Conservation (phyloP, 1,140 invertebrate species). For the Anoplolepis gracilipes region DNA sequence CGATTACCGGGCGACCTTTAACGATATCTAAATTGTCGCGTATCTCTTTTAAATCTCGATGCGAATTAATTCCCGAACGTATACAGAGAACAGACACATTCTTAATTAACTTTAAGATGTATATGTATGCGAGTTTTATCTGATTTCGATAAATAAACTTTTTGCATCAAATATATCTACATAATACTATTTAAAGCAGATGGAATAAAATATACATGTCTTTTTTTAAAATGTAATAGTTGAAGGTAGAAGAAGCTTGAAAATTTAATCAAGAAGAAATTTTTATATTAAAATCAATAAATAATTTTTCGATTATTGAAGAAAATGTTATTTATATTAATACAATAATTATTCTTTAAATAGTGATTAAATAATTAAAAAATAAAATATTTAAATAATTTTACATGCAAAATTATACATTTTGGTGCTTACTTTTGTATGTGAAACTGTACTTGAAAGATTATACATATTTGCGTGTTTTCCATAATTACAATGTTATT, state of each 20-base stretch:
- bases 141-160: slow-evolving; percentile 35
- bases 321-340: background rate
- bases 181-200: background rate
- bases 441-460: too few species aligned
- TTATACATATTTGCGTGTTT: too few species aligned
- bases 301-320: slow-evolving; percentile 6
- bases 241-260: background rate
- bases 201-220: background rate
- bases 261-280: background rate
- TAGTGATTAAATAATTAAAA: background rate
- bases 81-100: background rate
- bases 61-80: slow-evolving; percentile 18
- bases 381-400: too few species aligned
- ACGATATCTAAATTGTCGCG: slow-evolving; percentile 14
- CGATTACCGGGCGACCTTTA: slow-evolving; percentile 31
- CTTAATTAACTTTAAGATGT: slow-evolving; percentile 39
- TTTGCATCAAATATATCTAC: too few species aligned
- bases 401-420: too few species aligned
- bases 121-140: background rate
- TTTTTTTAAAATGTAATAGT: background rate
- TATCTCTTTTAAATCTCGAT: background rate
- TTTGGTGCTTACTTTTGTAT: too few species aligned
- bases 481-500: too few species aligned
- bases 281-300: background rate
- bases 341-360: background rate